phyloP scores from a whole-genome alignment of 2,888 invertebrate genomes.

The Ptycholaimellus sp. region DNA sequence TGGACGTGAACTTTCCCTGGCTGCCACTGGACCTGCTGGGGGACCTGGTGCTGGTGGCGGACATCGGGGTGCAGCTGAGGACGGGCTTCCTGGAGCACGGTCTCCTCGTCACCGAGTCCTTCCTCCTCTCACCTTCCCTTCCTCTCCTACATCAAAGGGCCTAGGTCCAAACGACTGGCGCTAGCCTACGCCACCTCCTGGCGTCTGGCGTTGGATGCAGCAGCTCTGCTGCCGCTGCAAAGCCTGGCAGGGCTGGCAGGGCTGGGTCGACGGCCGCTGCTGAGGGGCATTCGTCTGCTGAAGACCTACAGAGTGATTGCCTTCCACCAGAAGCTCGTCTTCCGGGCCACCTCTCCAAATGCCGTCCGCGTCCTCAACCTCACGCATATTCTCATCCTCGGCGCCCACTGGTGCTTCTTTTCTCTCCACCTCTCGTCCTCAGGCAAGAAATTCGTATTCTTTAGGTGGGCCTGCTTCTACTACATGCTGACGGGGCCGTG shows the following conservation, averaged over 20 bases:
- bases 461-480: slow-evolving; percentile 93
- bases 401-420: slow-evolving; percentile 93
- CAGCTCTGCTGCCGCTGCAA: too few relatives aligned
- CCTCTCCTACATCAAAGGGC: too few relatives aligned
- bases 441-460: too few relatives aligned
- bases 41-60: slow-evolving; percentile 61
- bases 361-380: slow-evolving; percentile 81
- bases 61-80: slow-evolving; percentile 66
- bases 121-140: slow-evolving; percentile 63
- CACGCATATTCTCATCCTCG: slow-evolving; percentile 70
- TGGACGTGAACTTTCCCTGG: slow-evolving; percentile 43
- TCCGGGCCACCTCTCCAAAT: slow-evolving; percentile 78
- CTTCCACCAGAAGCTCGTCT: slow-evolving; percentile 86
- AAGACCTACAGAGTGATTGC: slow-evolving; percentile 19
- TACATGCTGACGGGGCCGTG: too few relatives aligned
- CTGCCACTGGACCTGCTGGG: slow-evolving; percentile 55
- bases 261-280: too few relatives aligned
- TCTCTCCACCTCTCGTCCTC: too few relatives aligned
- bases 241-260: too few relatives aligned
- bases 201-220: too few relatives aligned
- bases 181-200: too few relatives aligned
- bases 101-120: slow-evolving; percentile 70
- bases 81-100: slow-evolving; percentile 86
- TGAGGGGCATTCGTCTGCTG: slow-evolving; percentile 39
- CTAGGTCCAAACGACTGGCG: too few relatives aligned